Evolutionary conservation across 1,140 invertebrate genomes (phyloP).

Genomic region (Dicyema japonicum): DNA sequence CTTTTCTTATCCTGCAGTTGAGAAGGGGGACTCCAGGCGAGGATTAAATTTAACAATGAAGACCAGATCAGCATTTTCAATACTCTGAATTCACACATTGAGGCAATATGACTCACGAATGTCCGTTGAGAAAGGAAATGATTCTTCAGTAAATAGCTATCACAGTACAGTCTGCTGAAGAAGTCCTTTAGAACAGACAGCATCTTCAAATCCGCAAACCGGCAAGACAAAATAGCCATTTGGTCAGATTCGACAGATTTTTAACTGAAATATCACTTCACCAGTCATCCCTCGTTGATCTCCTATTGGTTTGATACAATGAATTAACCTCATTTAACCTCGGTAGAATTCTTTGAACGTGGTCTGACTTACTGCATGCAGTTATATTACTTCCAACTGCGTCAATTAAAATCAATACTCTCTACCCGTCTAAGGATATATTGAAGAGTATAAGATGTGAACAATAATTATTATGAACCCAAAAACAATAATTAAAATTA

Average conservation of each 20-base stretch:
- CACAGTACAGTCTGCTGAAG: constrained; percentile 48
- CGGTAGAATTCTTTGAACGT: constrained; percentile 71
- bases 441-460: no score
- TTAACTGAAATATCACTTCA: constrained; percentile 6
- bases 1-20: constrained; percentile 71
- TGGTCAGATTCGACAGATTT: constrained; percentile 15
- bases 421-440: no score
- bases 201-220: constrained; percentile 54
- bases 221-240: constrained; percentile 52
- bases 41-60: constrained; percentile 79
- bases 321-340: constrained; percentile 52
- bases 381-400: constrained; percentile 85
- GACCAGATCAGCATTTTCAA: constrained; percentile 68
- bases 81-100: constrained; percentile 47
- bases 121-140: constrained; percentile 28
- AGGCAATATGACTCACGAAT: constrained; percentile 31
- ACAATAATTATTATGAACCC: no score
- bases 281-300: constrained; percentile 80
- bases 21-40: constrained; percentile 75
- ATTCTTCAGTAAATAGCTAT: constrained; percentile 55
- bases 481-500: no score
- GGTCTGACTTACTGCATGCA: constrained; percentile 60
- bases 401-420: no score
- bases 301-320: constrained; percentile 8
- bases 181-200: constrained; percentile 72